These are phyloP conservation scores for Allolobophora icterica DNA, from an alignment of 2,888 invertebrate species.

Conservation along the genomic window DNA sequence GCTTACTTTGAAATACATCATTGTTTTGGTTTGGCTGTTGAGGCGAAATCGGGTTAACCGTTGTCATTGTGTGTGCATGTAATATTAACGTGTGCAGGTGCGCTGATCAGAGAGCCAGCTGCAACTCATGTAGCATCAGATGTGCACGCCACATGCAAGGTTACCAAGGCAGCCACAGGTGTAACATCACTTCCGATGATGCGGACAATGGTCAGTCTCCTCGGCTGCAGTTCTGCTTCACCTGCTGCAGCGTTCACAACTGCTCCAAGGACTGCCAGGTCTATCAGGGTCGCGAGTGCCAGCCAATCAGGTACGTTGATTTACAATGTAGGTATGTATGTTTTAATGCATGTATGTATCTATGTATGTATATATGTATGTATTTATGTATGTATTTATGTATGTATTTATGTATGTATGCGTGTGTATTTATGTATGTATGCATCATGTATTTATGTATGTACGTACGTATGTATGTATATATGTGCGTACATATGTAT, in stretches of 20 bases:
- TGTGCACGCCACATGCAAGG: conserved; percentile 49
- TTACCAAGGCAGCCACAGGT: conserved; percentile 49
- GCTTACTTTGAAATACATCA: too few relatives aligned
- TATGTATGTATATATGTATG: background rate
- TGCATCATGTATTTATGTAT: too few relatives aligned
- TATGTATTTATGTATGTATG: background rate
- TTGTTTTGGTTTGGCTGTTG: too few relatives aligned
- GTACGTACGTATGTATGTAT: too few relatives aligned
- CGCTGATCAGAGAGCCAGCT: conserved; percentile 45
- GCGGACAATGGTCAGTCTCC: conserved; percentile 60
- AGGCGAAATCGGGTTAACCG: too few relatives aligned
- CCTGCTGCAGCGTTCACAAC: conserved; percentile 57
- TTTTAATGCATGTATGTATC: background rate
- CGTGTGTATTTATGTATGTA: too few relatives aligned
- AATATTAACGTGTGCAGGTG: conserved; percentile 44
- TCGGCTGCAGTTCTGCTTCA: conserved; percentile 56
- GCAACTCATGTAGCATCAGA: conserved; percentile 46
- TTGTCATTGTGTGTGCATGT: too few relatives aligned
- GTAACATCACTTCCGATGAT: conserved; percentile 57
- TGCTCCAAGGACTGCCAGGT: conserved; percentile 57
- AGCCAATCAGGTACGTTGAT: conserved; percentile 54
- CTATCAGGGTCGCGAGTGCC: conserved; percentile 56
- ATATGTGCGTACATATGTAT: too few relatives aligned
- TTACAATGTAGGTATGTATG: background rate
- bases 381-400: background rate